Percentiles rank a stretch among this genome's conserved stretches.
Conservation (phyloP, 1,140 invertebrate species). For the Drosophila asahinai region DNA sequence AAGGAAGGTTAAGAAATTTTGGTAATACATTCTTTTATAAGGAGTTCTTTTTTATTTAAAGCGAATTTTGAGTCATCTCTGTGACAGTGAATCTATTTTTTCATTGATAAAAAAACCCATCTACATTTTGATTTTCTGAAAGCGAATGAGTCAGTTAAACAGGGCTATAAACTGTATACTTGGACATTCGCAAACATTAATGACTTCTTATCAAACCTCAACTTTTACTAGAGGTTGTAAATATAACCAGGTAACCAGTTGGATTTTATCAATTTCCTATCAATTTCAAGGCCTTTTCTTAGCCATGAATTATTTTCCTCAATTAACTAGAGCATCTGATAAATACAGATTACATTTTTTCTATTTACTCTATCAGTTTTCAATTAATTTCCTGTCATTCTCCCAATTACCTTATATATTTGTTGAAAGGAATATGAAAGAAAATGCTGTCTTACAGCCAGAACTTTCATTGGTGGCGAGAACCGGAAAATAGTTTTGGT, state of each 20-base stretch:
- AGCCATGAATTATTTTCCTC: not conserved
- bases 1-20: no score
- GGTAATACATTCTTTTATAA: no score
- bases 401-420: not conserved
- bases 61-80: not conserved
- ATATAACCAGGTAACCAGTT: not conserved
- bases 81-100: not conserved
- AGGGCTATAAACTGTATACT: not conserved
- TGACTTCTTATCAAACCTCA: slow-evolving; percentile 4
- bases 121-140: not conserved
- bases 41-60: not conserved
- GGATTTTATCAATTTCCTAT: not conserved
- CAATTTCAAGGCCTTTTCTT: not conserved
- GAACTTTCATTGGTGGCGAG: slow-evolving; percentile 63
- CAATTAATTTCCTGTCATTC: slow-evolving; percentile 3
- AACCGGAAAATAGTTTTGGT: slow-evolving; percentile 67
- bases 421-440: slow-evolving; percentile 9
- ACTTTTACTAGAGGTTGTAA: slow-evolving; percentile 1
- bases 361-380: not conserved
- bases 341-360: not conserved
- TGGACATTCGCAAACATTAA: not conserved
- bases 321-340: not conserved
- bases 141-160: not conserved
- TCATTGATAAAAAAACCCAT: not conserved
- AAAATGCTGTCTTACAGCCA: slow-evolving; percentile 25